Conservation (phyloP, 2,888 invertebrate genomes). For the Hyalella azteca region DNA sequence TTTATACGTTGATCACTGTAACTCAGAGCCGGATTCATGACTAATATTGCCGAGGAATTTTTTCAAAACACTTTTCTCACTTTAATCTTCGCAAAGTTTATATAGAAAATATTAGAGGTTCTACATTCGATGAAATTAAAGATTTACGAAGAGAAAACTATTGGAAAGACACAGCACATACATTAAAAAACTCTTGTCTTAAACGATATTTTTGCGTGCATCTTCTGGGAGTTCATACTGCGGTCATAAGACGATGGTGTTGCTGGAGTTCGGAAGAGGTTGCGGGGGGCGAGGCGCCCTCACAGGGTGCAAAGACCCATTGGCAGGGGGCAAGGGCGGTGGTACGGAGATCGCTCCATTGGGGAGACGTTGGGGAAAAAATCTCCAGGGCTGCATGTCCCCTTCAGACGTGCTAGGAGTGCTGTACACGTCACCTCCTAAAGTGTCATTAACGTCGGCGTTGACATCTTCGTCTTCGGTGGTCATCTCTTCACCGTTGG, state of each 20-base stretch:
- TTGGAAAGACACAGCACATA: too few relatives aligned
- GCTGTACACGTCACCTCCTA: conserved; percentile 11
- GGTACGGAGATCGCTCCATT: conserved; percentile 20
- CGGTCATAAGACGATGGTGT: conserved; percentile 32
- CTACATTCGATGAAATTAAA: too few relatives aligned
- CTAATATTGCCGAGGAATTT: too few relatives aligned
- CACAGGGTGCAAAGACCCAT: not conserved
- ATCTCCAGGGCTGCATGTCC: conserved; percentile 20
- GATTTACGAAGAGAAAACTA: too few relatives aligned
- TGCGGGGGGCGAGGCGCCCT: conserved; percentile 25
- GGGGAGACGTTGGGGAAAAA: not conserved
- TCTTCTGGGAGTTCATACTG: not conserved
- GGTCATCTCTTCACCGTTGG: not conserved
- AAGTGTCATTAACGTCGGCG: not conserved
- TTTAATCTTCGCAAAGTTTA: too few relatives aligned
- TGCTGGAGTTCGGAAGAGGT: conserved; percentile 8
- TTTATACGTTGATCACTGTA: too few relatives aligned
- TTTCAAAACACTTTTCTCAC: too few relatives aligned
- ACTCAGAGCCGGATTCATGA: too few relatives aligned
- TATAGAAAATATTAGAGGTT: too few relatives aligned
- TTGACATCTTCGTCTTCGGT: conserved; percentile 16
- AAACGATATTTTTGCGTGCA: too few relatives aligned
- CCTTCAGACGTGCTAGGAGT: conserved; percentile 8
- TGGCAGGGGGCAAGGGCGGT: conserved; percentile 26
- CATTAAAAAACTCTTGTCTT: too few relatives aligned